These are phyloP conservation scores for Lucifuga dentata DNA, from an alignment of 2,113 vertebrate species.

Conservation along the genomic window DNA sequence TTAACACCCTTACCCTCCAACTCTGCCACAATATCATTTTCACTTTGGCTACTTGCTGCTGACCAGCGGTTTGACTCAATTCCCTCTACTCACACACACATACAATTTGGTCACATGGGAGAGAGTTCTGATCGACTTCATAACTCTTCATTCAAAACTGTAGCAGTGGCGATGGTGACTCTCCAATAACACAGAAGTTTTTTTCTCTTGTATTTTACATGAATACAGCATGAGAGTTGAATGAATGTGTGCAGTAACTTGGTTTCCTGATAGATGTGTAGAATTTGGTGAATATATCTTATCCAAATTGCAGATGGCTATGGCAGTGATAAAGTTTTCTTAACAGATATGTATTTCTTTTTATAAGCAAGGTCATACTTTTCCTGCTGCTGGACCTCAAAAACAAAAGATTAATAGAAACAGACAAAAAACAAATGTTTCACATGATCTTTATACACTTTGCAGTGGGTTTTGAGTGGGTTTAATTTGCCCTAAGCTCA, in stretches of 20 bases:
- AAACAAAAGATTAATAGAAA: background rate
- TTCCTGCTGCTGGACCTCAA: background rate
- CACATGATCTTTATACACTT: background rate
- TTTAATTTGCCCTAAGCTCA: slow-evolving; percentile 4
- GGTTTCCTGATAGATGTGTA: background rate
- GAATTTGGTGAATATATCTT: background rate
- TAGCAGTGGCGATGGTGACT: background rate
- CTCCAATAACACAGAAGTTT: too few relatives aligned
- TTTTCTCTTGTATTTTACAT: too few relatives aligned
- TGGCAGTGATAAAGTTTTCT: background rate
- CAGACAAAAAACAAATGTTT: too few relatives aligned
- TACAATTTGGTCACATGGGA: slow-evolving; percentile 4
- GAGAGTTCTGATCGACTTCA: slow-evolving; percentile 27
- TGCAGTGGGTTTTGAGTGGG: background rate
- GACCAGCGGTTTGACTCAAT: slow-evolving; percentile 44
- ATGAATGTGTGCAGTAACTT: background rate
- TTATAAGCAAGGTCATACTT: background rate
- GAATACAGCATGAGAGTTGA: too few relatives aligned
- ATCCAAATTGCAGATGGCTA: background rate
- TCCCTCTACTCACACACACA: background rate
- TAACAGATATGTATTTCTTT: background rate
- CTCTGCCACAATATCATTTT: slow-evolving; percentile 56
- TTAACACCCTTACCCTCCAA: slow-evolving; percentile 33
- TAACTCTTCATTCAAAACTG: slow-evolving; percentile 49
- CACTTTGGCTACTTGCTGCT: slow-evolving; percentile 37